Evolutionary conservation across 2,113 vertebrate species (phyloP), one percentile per base, ranked within the genome.

Genomic region (Notarius quadriscutis): DNA sequence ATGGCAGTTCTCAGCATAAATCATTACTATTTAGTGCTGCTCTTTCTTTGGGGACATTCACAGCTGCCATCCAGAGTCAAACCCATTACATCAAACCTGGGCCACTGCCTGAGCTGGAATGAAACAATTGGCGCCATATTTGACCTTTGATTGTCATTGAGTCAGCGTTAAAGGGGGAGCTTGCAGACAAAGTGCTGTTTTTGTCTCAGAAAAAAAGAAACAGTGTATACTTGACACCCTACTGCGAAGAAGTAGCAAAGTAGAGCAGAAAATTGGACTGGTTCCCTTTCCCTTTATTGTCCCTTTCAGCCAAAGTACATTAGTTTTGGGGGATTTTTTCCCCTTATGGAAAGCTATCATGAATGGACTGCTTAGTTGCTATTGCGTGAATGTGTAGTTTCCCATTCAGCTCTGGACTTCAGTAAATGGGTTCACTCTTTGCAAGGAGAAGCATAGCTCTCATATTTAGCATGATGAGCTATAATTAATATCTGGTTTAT

Each of bases 81-180:
- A 25, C 86, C 90, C 41, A 91, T 90, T 90, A 86, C 84, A 87
- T 90, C 89, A 92, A 91, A 78, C 78, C 86, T 84, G 62, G 84
- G 72, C 81, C 27, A 60, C 81, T 84, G 74, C 18, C 12, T 62
- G 27, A 83, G 84, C 85, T n/a, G 65, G 79, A 90, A 89, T 88
- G 67, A 87, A 90, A 92, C 27, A 79, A 89, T 81, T 83, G 89
- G 87, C 48, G 87, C 85, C 48, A 87, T 80, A 78, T 85, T 78
- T 93, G 94, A 95, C 94, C 94, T 94, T 93, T 93, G 89, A n/a
- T 89, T 94, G 94, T 93, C 94, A 95, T 95, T 95, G 92, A 94
- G 92, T 69, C 3, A 48, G 74, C 1, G 71, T 80, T 41, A 87
- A 60, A 83, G 22, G 77, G 75, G n/a, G 55, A 50, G 65, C 63